Percentiles rank a stretch among this genome's conserved stretches.
These are phyloP conservation scores for Hormiphora californensis DNA, from an alignment of 37 sponge, comb jelly and placozoan species.

Conservation along the genomic window DNA sequence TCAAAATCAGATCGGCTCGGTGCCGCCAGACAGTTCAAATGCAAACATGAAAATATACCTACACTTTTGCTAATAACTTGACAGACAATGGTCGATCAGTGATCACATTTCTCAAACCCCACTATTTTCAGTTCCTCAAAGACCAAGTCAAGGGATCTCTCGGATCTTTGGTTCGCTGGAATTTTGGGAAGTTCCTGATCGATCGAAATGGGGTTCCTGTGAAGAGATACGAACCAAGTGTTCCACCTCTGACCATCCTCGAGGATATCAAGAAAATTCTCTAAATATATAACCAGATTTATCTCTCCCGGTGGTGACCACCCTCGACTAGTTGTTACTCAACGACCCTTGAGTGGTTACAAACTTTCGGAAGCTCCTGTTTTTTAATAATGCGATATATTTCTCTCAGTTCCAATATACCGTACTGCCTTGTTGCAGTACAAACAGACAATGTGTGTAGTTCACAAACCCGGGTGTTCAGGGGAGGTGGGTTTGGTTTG, in stretches of 20 bases:
- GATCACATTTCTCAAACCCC: no score
- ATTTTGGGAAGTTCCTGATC: not conserved
- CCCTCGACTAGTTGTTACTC: not conserved
- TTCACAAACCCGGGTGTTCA: not conserved
- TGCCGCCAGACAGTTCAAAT: no score
- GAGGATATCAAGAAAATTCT: not conserved
- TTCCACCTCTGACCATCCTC: not conserved
- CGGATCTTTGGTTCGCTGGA: slow-evolving; percentile 12
- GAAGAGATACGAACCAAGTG: not conserved
- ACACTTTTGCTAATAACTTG: no score
- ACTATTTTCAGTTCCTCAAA: not conserved
- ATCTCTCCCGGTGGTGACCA: not conserved
- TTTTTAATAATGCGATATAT: no score
- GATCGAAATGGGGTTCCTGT: not conserved
- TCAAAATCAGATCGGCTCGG: no score
- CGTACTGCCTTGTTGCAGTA: no score
- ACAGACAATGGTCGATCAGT: no score
- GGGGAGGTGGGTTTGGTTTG: not conserved
- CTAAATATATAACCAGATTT: not conserved
- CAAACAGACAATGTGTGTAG: slow-evolving; percentile 1
- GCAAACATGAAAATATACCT: no score
- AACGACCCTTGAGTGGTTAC: not conserved
- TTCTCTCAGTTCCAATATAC: no score
- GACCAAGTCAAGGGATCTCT: not conserved
- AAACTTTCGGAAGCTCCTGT: not conserved